Evolutionary conservation across 2,888 invertebrate genomes (phyloP), one percentile per base, ranked within the genome.

Genomic region (Cephonodes hylas): DNA sequence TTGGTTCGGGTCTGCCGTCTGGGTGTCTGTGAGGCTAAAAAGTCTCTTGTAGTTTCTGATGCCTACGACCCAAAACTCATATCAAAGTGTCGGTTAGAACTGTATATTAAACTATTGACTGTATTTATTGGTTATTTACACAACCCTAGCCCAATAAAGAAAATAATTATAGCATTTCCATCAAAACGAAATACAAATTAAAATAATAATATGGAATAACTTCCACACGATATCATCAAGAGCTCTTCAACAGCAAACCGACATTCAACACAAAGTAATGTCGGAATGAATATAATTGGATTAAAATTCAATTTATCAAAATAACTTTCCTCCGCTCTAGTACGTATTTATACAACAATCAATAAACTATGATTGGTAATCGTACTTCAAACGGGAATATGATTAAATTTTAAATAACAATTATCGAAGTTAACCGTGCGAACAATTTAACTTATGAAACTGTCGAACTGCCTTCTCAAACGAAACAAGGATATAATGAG

Each of bases 321-420:
- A 53, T 53, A 31, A 53, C 31, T 31, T 53, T 53, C 31, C 15
- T 18, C 27, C 27, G 27, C 48, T 15, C 27, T 15, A 8, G 27
- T 53, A 27, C 25, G 18, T 15, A 53, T 18, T 48, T 15, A 25
- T 25, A 3, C 27, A 31, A 31, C 53, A 53, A 53, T 53, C 53
- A 18, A 53, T 31, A 53, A 53, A 53, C 53, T 31, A 53, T 53
- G 53, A 53, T 53, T 27, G 53, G 27, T 53, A 18, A 18, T 53
- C 31, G 27, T 18, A 53, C 53, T 53, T 53, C 53, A 53, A 53
- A 53, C 31, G 27, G 53, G 53, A 53, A 18, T 8, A 53, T 53
- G 31, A 53, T 53, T 31, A 53, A 53, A 53, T 27, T 53, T 53
- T 53, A 53, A 53, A 53, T 53, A 53, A 31, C 53, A 53, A 53